phyloP scores from a whole-genome alignment of 1,140 invertebrate genomes.

The Amyelois transitella region DNA sequence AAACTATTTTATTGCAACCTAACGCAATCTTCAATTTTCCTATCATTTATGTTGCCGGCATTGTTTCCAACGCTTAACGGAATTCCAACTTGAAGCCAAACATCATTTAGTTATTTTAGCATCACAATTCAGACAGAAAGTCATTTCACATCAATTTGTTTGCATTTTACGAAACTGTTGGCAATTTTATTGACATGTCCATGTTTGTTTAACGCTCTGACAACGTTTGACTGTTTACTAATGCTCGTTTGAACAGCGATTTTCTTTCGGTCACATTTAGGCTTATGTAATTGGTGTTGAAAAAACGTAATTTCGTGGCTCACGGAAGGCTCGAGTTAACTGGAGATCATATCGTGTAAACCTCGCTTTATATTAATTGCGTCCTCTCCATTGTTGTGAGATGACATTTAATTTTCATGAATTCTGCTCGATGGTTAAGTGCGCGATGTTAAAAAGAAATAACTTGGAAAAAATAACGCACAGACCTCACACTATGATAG shows the following conservation, averaged over 20 bases:
- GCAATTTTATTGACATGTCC: conserved; percentile 12
- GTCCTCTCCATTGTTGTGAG: conserved; percentile 40
- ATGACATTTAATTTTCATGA: conserved; percentile 56
- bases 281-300: conserved; percentile 65
- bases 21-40: background rate
- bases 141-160: conserved; percentile 6
- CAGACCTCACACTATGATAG: conserved; percentile 43
- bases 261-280: conserved; percentile 57
- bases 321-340: conserved; percentile 44
- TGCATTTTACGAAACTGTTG: conserved; percentile 2
- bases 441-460: conserved; percentile 18
- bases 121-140: conserved; percentile 3
- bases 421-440: conserved; percentile 24
- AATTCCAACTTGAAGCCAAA: conserved; percentile 1
- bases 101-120: conserved; percentile 5
- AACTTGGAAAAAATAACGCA: conserved; percentile 21
- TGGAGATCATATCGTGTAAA: conserved; percentile 59
- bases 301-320: conserved; percentile 60
- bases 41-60: background rate
- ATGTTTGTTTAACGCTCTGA: conserved; percentile 11
- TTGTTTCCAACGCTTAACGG: conserved; percentile 4
- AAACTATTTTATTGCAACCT: background rate
- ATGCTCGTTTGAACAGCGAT: conserved; percentile 34
- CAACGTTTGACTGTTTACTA: conserved; percentile 29
- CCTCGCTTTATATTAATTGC: conserved; percentile 53